These are phyloP conservation scores for Shargacucullia verbasci DNA, from an alignment of 2,888 invertebrate species.

Conservation along the genomic window DNA sequence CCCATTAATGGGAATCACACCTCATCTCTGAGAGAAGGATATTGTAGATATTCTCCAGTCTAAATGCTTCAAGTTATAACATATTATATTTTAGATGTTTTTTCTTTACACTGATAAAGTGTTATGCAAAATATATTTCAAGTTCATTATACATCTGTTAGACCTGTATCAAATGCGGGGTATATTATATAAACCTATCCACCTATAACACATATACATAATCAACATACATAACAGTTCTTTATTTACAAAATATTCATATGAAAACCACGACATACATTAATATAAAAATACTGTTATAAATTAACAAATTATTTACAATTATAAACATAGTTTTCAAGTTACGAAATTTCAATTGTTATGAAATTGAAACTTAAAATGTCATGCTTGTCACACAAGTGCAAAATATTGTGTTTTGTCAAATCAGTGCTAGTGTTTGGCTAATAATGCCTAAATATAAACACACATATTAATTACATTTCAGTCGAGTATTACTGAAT, in stretches of 20 bases:
- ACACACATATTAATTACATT: constrained; percentile 49
- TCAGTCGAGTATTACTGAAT: constrained; percentile 54
- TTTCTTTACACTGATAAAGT: not conserved
- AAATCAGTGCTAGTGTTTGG: constrained; percentile 63
- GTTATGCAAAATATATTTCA: not conserved
- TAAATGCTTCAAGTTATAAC: not conserved
- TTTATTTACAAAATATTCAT: constrained; percentile 64
- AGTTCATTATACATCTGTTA: constrained; percentile 15
- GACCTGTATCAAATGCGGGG: constrained; percentile 51
- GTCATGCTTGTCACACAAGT: constrained; percentile 57
- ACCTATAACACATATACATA: constrained; percentile 54
- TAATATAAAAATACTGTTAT: constrained; percentile 77
- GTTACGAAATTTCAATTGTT: constrained; percentile 44
- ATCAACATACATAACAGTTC: constrained; percentile 60
- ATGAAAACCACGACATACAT: constrained; percentile 66
- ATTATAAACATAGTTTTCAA: constrained; percentile 52
- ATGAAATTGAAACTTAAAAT: constrained; percentile 49
- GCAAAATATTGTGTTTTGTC: constrained; percentile 52
- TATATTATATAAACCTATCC: constrained; percentile 54
- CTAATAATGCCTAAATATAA: constrained; percentile 50
- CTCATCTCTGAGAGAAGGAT: too few species aligned
- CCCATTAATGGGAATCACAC: too few species aligned
- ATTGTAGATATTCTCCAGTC: not conserved
- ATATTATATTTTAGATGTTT: not conserved
- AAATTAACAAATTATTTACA: constrained; percentile 62